Evolutionary conservation across 2,797 vertebrate species (phyloP).

Genomic region (Limosa lapponica): DNA sequence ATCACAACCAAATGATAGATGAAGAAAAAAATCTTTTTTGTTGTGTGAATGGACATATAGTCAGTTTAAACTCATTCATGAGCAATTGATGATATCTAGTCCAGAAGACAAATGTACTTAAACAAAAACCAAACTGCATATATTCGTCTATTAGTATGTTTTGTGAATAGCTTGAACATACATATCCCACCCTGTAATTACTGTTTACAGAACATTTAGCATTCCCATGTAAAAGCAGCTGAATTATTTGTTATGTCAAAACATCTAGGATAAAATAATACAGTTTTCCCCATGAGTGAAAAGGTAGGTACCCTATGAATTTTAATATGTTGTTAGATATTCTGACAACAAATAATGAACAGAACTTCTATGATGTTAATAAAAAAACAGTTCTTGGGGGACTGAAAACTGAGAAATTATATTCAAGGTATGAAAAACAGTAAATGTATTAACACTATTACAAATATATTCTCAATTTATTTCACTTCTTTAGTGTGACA

Average conservation of each 20-base stretch:
- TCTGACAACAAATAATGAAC: slow-evolving; percentile 8
- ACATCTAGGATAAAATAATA: neutral
- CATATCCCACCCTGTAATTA: neutral
- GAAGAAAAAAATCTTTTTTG: neutral
- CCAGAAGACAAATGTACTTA: neutral
- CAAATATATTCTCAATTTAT: neutral
- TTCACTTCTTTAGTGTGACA: neutral
- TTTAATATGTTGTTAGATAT: slow-evolving; percentile 24
- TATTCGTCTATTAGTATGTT: neutral
- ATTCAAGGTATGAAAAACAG: neutral
- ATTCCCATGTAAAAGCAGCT: neutral
- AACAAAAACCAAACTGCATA: neutral
- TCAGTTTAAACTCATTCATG: neutral
- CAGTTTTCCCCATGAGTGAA: neutral
- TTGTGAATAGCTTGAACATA: neutral
- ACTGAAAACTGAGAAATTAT: neutral
- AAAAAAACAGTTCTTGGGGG: neutral
- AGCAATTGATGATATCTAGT: neutral
- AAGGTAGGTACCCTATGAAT: neutral
- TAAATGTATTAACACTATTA: neutral
- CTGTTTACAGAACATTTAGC: neutral
- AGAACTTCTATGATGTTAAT: neutral
- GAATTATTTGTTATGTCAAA: slow-evolving; percentile 33
- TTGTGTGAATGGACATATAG: neutral
- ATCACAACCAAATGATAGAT: neutral